Percentiles rank a stretch among this genome's conserved stretches.
These are phyloP conservation scores for Dyspetes luteomarginatus DNA, from an alignment of 2,888 invertebrate species.

Conservation along the genomic window DNA sequence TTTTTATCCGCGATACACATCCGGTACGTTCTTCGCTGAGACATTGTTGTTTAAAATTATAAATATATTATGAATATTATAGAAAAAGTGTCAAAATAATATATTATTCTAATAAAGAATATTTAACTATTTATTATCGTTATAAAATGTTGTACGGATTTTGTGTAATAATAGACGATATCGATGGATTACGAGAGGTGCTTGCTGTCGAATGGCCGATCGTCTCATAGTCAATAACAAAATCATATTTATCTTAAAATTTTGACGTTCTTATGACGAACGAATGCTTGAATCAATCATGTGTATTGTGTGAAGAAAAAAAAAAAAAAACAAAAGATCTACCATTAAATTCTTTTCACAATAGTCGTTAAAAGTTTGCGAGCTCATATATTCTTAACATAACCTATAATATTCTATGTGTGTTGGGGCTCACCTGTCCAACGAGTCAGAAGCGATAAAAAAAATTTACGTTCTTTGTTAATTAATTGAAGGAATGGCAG, in stretches of 20 bases:
- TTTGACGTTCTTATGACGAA: not conserved
- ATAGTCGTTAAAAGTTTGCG: not conserved
- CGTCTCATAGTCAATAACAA: constrained; percentile 62
- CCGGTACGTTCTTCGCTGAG: constrained; percentile 72
- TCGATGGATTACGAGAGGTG: constrained; percentile 70
- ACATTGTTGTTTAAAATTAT: constrained; percentile 67
- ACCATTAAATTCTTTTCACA: too few relatives aligned
- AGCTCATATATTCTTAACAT: constrained; percentile 4
- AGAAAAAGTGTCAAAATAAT: constrained; percentile 71
- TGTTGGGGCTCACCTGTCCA: not conserved
- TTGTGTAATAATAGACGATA: constrained; percentile 69
- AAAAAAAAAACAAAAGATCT: too few relatives aligned
- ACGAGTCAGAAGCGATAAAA: not conserved
- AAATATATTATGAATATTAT: constrained; percentile 69
- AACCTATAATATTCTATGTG: constrained; percentile 23
- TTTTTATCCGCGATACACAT: constrained; percentile 75
- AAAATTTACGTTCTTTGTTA: constrained; percentile 25
- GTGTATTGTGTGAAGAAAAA: too few relatives aligned
- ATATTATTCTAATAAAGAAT: constrained; percentile 25
- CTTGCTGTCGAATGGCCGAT: constrained; percentile 56
- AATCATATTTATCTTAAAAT: constrained; percentile 51
- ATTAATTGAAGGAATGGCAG: constrained; percentile 85
- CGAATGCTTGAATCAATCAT: too few relatives aligned
- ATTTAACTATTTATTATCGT: constrained; percentile 1
- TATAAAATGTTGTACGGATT: constrained; percentile 55